Percentiles rank a stretch among this genome's conserved stretches.
Evolutionary conservation across 2,797 vertebrate genomes (phyloP).

Genomic region (Urocyon cinereoargenteus): DNA sequence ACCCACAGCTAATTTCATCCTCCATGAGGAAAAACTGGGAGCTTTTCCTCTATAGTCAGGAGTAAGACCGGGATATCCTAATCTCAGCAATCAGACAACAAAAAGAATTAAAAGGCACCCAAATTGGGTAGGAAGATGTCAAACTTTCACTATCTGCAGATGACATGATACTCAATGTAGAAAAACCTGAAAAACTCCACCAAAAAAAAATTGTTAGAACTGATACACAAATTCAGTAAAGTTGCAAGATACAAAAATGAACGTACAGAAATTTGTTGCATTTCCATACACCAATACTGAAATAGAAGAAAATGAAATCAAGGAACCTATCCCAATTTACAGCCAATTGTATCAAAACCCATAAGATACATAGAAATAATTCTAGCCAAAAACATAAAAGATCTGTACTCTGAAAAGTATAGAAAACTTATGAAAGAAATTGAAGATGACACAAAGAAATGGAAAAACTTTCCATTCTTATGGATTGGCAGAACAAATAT

Average conservation of each 20-base stretch:
- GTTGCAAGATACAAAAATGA: background rate
- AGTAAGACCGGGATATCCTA: no score
- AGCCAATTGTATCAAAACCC: background rate
- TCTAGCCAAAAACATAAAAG: background rate
- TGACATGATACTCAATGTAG: background rate
- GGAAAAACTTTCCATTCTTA: background rate
- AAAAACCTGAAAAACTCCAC: background rate
- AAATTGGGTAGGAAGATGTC: background rate
- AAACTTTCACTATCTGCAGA: background rate
- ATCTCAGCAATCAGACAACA: background rate
- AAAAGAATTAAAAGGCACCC: background rate
- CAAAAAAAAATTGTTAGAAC: background rate
- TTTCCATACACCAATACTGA: background rate
- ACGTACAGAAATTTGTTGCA: background rate
- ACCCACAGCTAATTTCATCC: background rate
- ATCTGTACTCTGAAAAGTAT: background rate
- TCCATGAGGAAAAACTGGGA: background rate
- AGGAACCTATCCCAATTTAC: background rate
- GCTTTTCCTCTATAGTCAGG: background rate
- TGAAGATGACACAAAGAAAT: background rate
- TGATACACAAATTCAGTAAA: background rate
- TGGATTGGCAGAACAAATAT: background rate
- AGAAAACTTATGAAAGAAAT: background rate
- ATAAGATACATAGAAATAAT: background rate
- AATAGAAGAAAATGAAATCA: background rate